phyloP scores from a whole-genome alignment of 2,888 invertebrate genomes.

The Meghimatium bilineatum region DNA sequence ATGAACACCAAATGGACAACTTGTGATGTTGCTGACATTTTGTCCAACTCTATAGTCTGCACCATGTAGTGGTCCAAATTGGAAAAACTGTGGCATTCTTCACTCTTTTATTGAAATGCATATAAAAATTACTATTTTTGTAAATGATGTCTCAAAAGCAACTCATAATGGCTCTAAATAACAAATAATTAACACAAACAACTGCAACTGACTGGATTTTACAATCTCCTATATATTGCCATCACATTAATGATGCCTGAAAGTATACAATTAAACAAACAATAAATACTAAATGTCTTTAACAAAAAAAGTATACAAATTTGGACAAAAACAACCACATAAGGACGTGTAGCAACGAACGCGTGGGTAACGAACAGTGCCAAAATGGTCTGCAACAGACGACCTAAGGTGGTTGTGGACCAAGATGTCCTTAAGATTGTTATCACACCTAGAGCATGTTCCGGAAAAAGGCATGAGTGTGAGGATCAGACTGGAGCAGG shows the following conservation, averaged over 20 bases:
- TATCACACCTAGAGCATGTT: no score
- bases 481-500: no score
- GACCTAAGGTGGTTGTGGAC: no score
- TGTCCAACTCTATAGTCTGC: background rate
- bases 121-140: background rate
- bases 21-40: constrained; percentile 30
- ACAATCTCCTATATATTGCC: background rate
- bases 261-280: background rate
- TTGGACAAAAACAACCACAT: no score
- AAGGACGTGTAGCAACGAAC: no score
- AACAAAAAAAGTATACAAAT: background rate
- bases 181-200: background rate
- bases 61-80: background rate
- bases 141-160: background rate
- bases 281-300: background rate
- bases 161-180: background rate
- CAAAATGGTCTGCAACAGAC: no score
- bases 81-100: constrained; percentile 21
- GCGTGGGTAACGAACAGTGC: no score
- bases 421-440: no score
- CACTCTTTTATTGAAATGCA: background rate
- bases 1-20: constrained; percentile 62
- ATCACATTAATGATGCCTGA: background rate
- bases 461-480: no score
- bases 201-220: background rate